Base-by-base conservation (phyloP, 2,113 vertebrate species). In the Prionailurus bengalensis region DNA sequence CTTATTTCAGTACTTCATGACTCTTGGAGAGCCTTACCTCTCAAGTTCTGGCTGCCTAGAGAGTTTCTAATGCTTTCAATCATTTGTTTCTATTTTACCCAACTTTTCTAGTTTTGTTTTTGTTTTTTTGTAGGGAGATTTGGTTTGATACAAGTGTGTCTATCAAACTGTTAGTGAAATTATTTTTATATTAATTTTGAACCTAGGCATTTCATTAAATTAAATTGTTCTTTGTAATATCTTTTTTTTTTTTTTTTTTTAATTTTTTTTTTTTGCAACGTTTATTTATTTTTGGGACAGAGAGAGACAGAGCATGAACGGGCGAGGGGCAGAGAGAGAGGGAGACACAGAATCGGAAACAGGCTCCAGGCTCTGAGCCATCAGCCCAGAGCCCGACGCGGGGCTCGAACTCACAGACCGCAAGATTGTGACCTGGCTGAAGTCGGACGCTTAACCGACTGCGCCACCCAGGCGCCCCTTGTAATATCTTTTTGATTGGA, bases 111-210 rank as follows among this genome's bases (percentile, higher is more conserved):
- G 17, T 66, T 79, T 78, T 39, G 33, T 74, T n/a, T 33, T 66
- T 31, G 5, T 23, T 73, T 58, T 66, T 31, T 73, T 17, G 1
- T 36, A 86, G n/a, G 1, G 13, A 51, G 21, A 13, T 87, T 81
- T 94, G 27, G 14, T 90, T 96, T 93, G 29, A 80, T 86, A 76
- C 5, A 76, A 82, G 27, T 23, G 27, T 76, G 17, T 91, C 66
- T 73, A 70, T 91, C 70, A 45, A 92, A 76, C 36, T 68, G 6
- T 80, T 58, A 74, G 48, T 33, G 16, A 55, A 94, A 96, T 68
- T 74, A 39, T 68, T 73, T 87, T 45, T 70, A 42, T 55, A 66
- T 61, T 87, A 94, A 86, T 91, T 87, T 96, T 74, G 76, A 94
- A 36, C 3, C 14, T 74, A 74, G 31, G 17, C 36, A 74, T 74